A percentile compares a stretch with the other conserved stretches of the same genome.
Evolutionary conservation across 2,113 vertebrate species (phyloP).

Genomic region (Neogale vison): DNA sequence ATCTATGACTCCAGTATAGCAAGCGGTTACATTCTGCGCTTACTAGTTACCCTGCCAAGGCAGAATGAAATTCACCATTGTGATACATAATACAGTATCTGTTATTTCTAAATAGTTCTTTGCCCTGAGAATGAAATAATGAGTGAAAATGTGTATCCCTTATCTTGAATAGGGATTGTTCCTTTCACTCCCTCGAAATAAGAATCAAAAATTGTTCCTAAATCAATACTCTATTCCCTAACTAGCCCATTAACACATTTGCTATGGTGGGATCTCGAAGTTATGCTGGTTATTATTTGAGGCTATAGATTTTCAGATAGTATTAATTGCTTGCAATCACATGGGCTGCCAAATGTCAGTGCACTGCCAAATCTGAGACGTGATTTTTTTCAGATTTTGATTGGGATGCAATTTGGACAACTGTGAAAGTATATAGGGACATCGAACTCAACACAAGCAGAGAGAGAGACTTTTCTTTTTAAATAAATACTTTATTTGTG

Average conservation of each 20-base stretch:
- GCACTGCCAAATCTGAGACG: slow-evolving; percentile 23
- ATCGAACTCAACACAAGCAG: not conserved
- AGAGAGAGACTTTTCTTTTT: not conserved
- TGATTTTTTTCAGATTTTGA: slow-evolving; percentile 28
- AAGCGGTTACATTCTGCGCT: slow-evolving; percentile 58
- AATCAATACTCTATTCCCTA: slow-evolving; percentile 54
- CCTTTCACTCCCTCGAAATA: slow-evolving; percentile 51
- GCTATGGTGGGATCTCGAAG: slow-evolving; percentile 15
- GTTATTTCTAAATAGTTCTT: slow-evolving; percentile 72
- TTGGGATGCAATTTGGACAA: not conserved
- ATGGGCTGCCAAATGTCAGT: not conserved
- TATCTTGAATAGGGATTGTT: slow-evolving; percentile 59
- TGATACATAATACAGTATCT: slow-evolving; percentile 72
- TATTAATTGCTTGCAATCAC: slow-evolving; percentile 47
- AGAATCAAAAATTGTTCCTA: slow-evolving; percentile 55
- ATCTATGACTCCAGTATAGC: slow-evolving; percentile 62
- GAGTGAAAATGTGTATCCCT: slow-evolving; percentile 52
- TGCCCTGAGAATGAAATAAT: slow-evolving; percentile 62
- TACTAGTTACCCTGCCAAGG: slow-evolving; percentile 65
- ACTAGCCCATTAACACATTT: slow-evolving; percentile 47
- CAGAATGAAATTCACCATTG: slow-evolving; percentile 72
- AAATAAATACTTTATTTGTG: not conserved
- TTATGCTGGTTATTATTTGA: slow-evolving; percentile 35
- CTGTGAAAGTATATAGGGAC: not conserved
- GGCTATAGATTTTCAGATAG: slow-evolving; percentile 32